Base-by-base conservation (phyloP, 2,113 vertebrate genomes). In the Dasyprocta punctata region DNA sequence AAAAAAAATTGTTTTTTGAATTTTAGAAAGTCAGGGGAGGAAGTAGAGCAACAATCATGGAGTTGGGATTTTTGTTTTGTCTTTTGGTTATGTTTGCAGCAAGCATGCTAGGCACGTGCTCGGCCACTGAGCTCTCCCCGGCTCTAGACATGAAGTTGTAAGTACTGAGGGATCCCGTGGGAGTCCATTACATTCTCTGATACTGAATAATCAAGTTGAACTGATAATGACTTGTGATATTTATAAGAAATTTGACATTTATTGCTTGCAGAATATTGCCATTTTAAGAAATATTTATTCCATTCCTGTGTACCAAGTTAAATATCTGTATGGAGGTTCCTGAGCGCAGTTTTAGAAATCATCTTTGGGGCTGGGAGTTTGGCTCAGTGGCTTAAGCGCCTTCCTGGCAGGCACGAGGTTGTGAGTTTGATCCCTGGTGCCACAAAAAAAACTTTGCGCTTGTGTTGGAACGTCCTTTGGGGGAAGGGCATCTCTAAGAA, bases 281-380 rank as follows among this genome's bases (percentile, higher is more conserved):
- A 67, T 3, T 44, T 75, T 9, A 92, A 41, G 19, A 88, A 80
- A 73, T 69, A 85, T 22, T 92, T 75, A 88, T 28, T 92, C 52
- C 30, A 12, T 77, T 19, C 3, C 7, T 92, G 10, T 92, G 54
- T 80, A 17, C 36, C 13, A 19, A 58, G 41, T 75, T n/a, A 36
- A 83, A 65, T 83, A n/a, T 56, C 36, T 61, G 17, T 36, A 90
- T 89, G 19, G 13, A 41, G 80, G 16, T 89, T 4, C 24, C 24
- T 83, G 60, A 56, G 71, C 69, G 2, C 38, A 87, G 33, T 80
- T 95, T 88, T 58, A 90, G 54, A 91, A 95, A 80, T 88, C 80
- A 69, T n/a, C 67, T 93, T 82, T 77, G 19, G 49, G n/a, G n/a
- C n/a, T n/a, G n/a, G n/a, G n/a, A n/a, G n/a, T n/a, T n/a, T n/a